Evolutionary conservation across 2,113 vertebrate genomes (phyloP).

Genomic region (Leucopsar rothschildi): DNA sequence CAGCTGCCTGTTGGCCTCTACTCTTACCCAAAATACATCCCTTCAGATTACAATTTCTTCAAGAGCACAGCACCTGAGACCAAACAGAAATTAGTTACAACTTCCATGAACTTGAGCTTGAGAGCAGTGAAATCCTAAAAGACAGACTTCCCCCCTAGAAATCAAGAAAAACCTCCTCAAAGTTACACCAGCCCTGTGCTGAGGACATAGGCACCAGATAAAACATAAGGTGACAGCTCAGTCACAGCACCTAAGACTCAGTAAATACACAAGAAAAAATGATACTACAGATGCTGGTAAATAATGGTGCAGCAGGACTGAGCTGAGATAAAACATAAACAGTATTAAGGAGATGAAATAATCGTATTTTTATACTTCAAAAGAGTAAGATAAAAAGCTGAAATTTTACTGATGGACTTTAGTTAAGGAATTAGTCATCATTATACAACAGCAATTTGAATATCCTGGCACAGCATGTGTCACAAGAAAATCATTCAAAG

Average conservation of each 20-base stretch:
- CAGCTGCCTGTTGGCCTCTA: neutral
- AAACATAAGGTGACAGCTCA: neutral
- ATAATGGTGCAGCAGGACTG: neutral
- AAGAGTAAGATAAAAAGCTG: neutral
- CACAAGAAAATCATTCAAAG: slow-evolving; percentile 18
- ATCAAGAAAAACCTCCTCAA: neutral
- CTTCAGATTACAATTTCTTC: neutral
- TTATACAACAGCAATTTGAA: neutral
- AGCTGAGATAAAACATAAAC: neutral
- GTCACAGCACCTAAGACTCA: neutral
- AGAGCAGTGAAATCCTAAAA: neutral
- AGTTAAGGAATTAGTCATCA: slow-evolving; percentile 55
- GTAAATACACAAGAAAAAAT: neutral
- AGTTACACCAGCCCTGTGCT: neutral
- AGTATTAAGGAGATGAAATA: slow-evolving; percentile 4
- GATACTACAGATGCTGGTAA: neutral
- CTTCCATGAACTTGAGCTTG: neutral
- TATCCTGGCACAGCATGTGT: slow-evolving; percentile 7
- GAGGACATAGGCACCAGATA: neutral
- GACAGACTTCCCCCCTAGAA: neutral
- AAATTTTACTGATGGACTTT: slow-evolving; percentile 46
- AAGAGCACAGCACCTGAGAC: neutral
- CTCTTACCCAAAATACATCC: neutral
- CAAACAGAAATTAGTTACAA: neutral
- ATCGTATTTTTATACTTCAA: slow-evolving; percentile 37